A percentile compares a stretch with the other conserved stretches of the same genome.
phyloP scores from a whole-genome alignment of 1,140 invertebrate species.

The Phocides pigmalion region DNA sequence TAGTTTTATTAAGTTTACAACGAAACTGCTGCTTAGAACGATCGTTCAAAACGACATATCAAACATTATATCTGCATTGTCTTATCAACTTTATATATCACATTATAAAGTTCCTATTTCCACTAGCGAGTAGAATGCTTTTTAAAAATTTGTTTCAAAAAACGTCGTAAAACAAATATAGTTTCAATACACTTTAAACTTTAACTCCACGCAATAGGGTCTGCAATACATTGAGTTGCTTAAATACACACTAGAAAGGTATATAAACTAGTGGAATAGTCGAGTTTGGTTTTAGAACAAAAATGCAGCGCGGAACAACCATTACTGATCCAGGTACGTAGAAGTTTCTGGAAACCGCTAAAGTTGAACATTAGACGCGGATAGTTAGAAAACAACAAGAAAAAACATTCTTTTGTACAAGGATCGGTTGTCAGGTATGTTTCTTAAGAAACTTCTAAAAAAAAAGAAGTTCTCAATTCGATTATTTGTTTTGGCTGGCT shows the following conservation, averaged over 20 bases:
- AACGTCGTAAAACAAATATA: neutral
- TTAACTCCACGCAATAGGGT: neutral
- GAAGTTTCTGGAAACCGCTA: conserved; percentile 26
- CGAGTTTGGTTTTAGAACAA: conserved; percentile 30
- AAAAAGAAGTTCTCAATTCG: no score
- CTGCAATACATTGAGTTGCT: neutral
- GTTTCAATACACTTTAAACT: neutral
- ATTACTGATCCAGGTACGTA: conserved; percentile 24
- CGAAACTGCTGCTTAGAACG: conserved; percentile 19
- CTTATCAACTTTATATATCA: conserved; percentile 5
- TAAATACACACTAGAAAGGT: conserved; percentile 11
- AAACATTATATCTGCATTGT: neutral
- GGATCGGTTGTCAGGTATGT: neutral
- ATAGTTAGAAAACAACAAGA: conserved; percentile 26
- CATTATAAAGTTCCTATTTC: neutral
- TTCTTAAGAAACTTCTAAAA: neutral
- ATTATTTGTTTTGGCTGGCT: no score
- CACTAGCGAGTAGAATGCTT: neutral
- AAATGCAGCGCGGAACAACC: conserved; percentile 25
- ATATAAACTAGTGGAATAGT: conserved; percentile 28
- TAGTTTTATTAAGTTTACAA: conserved; percentile 21
- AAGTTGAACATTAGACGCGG: conserved; percentile 34
- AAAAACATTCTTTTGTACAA: neutral
- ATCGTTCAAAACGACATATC: conserved; percentile 8
- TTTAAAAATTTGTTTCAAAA: neutral